Evolutionary conservation across 2,113 vertebrate species (phyloP).

Genomic region (Rhinoderma darwinii): DNA sequence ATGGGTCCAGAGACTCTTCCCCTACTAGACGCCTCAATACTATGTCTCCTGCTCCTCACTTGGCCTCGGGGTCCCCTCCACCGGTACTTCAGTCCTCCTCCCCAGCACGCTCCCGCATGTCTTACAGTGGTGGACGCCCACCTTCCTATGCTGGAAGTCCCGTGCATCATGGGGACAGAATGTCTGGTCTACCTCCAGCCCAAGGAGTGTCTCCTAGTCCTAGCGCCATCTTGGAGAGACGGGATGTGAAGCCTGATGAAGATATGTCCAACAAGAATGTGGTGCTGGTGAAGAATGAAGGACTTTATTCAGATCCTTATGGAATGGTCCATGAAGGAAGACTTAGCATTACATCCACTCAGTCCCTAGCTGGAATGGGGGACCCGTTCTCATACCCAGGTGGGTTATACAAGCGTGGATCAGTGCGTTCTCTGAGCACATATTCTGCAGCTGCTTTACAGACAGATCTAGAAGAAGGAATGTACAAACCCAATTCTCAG

Average conservation of each 20-base stretch:
- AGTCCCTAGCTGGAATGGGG: constrained; percentile 84
- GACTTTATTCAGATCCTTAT: constrained; percentile 92
- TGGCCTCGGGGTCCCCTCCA: constrained; percentile 68
- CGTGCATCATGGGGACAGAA: constrained; percentile 76
- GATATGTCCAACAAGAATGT: constrained; percentile 90
- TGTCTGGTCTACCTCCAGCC: constrained; percentile 74
- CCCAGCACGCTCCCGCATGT: constrained; percentile 92
- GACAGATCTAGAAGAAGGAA: constrained; percentile 88
- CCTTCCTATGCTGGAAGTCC: constrained; percentile 89
- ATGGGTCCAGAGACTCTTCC: constrained; percentile 92
- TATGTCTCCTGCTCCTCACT: constrained; percentile 78
- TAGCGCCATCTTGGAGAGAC: constrained; percentile 95
- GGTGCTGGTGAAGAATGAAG: constrained; percentile 93
- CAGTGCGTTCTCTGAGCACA: constrained; percentile 92
- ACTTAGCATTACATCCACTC: constrained; percentile 93
- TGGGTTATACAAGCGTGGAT: constrained; percentile 92
- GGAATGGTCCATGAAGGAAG: constrained; percentile 91
- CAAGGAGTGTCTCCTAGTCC: constrained; percentile 88
- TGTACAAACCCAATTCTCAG: constrained; percentile 88
- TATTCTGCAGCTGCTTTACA: constrained; percentile 93
- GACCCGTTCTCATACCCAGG: constrained; percentile 92
- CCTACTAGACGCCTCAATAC: constrained; percentile 94
- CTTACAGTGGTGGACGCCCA: constrained; percentile 88
- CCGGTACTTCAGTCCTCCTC: constrained; percentile 78
- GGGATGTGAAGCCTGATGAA: constrained; percentile 95